Evolutionary conservation across 2,113 vertebrate species (phyloP).

Genomic region (Mesitornis unicolor): DNA sequence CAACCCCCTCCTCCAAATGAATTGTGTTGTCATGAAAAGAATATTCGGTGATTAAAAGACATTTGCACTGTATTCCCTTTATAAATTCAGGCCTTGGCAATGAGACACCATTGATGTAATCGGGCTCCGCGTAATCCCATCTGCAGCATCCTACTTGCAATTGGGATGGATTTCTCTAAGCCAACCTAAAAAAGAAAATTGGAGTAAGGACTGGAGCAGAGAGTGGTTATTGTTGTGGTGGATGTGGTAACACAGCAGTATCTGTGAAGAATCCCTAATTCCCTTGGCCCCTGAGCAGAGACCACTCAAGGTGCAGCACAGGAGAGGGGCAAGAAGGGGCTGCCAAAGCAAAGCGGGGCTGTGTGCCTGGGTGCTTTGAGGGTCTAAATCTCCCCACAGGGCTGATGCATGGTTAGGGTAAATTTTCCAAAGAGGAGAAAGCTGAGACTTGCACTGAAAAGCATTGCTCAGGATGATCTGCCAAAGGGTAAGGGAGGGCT

Average conservation of each 20-base stretch:
- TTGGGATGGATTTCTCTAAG: background rate
- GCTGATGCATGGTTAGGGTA: accelerated
- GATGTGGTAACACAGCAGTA: background rate
- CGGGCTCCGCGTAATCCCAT: background rate
- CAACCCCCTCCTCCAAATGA: background rate
- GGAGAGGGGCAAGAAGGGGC: background rate
- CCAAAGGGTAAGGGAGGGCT: background rate
- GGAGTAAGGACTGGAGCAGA: background rate
- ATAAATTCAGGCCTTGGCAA: background rate
- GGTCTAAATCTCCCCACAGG: too few species aligned
- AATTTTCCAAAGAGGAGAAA: background rate
- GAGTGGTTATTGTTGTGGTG: background rate
- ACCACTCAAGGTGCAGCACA: background rate
- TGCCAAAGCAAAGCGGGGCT: background rate
- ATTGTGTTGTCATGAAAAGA: background rate
- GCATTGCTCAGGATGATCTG: background rate
- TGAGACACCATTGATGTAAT: background rate
- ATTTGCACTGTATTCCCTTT: background rate
- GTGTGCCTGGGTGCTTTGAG: too few species aligned
- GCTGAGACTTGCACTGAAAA: background rate
- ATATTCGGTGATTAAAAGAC: background rate
- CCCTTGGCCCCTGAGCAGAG: background rate
- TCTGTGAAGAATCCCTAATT: background rate
- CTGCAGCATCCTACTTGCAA: background rate
- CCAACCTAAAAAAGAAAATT: background rate